Evolutionary conservation across 23 tunicate genomes (phyloP).

Genomic region (Phallusia fumigata): DNA sequence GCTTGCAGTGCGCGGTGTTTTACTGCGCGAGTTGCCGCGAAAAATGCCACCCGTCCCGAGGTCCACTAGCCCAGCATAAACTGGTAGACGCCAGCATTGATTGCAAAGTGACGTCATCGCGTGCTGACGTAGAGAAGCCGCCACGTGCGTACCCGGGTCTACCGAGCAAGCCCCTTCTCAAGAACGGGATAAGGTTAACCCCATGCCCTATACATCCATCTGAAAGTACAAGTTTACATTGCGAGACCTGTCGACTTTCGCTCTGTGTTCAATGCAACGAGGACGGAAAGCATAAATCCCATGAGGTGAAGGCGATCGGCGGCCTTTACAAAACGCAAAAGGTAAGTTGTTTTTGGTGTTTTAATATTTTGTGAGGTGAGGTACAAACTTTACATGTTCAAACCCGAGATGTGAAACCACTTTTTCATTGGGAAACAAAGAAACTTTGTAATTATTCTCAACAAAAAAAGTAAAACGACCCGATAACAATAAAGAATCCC

Average conservation of each 20-base stretch:
- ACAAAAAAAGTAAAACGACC: too few relatives aligned
- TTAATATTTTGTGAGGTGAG: too few relatives aligned
- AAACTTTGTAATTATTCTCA: too few relatives aligned
- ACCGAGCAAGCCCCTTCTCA: slow-evolving; percentile 40
- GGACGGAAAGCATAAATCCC: slow-evolving; percentile 76
- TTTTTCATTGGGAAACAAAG: too few relatives aligned
- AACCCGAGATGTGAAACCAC: too few relatives aligned
- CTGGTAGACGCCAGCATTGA: slow-evolving; percentile 9
- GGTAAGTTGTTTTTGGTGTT: slow-evolving; percentile 29
- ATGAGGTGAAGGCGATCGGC: slow-evolving; percentile 83
- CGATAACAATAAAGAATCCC: too few relatives aligned
- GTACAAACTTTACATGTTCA: too few relatives aligned
- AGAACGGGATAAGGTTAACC: slow-evolving; percentile 58
- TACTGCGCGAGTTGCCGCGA: slow-evolving; percentile 74
- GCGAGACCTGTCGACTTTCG: slow-evolving; percentile 70
- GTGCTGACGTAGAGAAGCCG: slow-evolving; percentile 17
- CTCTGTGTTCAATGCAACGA: slow-evolving; percentile 82
- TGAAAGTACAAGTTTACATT: slow-evolving; percentile 66
- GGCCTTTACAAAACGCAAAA: slow-evolving; percentile 59
- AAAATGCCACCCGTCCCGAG: slow-evolving; percentile 77
- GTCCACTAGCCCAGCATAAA: slow-evolving; percentile 75
- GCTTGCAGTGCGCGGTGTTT: slow-evolving; percentile 70
- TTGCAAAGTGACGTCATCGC: neutral
- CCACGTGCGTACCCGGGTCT: slow-evolving; percentile 33
- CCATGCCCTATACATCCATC: slow-evolving; percentile 59